These are phyloP conservation scores for Drosophila tsacasi DNA, from an alignment of 1,140 invertebrate species.

Conservation along the genomic window DNA sequence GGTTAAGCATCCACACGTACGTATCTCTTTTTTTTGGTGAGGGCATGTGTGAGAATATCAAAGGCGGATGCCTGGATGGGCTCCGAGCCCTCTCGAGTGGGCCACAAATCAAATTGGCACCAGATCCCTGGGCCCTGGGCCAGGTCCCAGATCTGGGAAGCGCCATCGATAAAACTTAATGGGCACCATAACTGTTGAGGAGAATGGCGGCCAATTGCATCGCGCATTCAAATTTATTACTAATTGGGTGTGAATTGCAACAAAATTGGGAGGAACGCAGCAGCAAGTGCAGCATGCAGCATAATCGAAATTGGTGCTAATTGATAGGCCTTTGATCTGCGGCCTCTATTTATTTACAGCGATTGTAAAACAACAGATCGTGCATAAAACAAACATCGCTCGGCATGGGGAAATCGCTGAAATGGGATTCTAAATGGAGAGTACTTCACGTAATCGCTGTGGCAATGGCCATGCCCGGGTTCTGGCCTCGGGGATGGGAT, in stretches of 20 bases:
- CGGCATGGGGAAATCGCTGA: conserved; percentile 4
- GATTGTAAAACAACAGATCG: conserved; percentile 78
- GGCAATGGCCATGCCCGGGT: conserved; percentile 36
- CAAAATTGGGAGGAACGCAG: conserved; percentile 7
- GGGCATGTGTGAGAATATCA: conserved; percentile 76
- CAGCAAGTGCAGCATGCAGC: conserved; percentile 74
- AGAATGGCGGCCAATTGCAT: conserved; percentile 59
- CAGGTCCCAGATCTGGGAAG: conserved; percentile 28
- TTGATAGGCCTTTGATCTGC: conserved; percentile 81
- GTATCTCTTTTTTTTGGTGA: conserved; percentile 13
- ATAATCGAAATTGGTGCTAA: conserved; percentile 80
- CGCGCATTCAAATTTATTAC: conserved; percentile 82
- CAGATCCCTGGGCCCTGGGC: conserved; percentile 3
- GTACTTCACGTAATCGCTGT: conserved; percentile 75
- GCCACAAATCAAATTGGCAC: conserved; percentile 72
- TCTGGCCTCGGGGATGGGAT: conserved; percentile 22
- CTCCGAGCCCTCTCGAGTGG: conserved; percentile 63
- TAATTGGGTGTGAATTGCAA: conserved; percentile 83
- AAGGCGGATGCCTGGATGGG: conserved; percentile 52
- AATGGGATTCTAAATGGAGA: conserved; percentile 18
- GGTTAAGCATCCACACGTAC: conserved; percentile 47
- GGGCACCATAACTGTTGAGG: conserved; percentile 75
- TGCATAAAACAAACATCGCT: conserved; percentile 73
- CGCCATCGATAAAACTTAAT: conserved; percentile 84
- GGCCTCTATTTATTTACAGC: conserved; percentile 77